These are phyloP conservation scores for Dioctria rufipes DNA, from an alignment of 2,888 invertebrate genomes.

Conservation along the genomic window DNA sequence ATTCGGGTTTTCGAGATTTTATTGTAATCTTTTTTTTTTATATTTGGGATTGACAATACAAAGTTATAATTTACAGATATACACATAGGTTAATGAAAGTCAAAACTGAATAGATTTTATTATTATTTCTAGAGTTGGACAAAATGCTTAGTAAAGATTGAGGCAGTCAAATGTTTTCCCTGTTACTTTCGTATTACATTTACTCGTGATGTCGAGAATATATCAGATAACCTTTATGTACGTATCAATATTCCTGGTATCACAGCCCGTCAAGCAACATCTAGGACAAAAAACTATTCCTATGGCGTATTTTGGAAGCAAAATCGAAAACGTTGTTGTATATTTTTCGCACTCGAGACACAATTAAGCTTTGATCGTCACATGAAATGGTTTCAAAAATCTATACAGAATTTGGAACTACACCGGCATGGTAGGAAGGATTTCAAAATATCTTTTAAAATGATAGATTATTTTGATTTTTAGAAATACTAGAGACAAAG, in stretches of 20 bases:
- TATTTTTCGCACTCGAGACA: slow-evolving; percentile 70
- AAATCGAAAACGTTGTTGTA: slow-evolving; percentile 69
- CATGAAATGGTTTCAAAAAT: slow-evolving; percentile 71
- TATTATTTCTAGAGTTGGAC: slow-evolving; percentile 65
- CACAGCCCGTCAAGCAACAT: slow-evolving; percentile 67
- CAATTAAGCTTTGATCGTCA: slow-evolving; percentile 68
- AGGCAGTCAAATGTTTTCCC: slow-evolving; percentile 71
- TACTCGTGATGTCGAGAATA: slow-evolving; percentile 61
- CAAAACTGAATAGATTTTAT: background rate
- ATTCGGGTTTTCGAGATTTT: no score
- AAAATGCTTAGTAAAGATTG: slow-evolving; percentile 70
- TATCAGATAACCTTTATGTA: slow-evolving; percentile 63
- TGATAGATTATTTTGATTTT: slow-evolving; percentile 12
- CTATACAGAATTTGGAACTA: slow-evolving; percentile 70
- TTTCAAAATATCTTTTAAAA: background rate
- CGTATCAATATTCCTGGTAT: slow-evolving; percentile 70
- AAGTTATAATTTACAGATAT: no score
- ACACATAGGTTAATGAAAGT: no score
- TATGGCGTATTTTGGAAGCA: slow-evolving; percentile 71
- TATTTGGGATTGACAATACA: no score
- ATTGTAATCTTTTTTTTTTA: no score
- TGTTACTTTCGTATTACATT: slow-evolving; percentile 70
- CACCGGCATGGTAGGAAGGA: slow-evolving; percentile 65
- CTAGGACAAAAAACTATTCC: slow-evolving; percentile 69
- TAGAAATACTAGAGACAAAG: slow-evolving; percentile 68